These are phyloP conservation scores for Chionomys nivalis DNA, from an alignment of 2,113 vertebrate species.

Conservation along the genomic window DNA sequence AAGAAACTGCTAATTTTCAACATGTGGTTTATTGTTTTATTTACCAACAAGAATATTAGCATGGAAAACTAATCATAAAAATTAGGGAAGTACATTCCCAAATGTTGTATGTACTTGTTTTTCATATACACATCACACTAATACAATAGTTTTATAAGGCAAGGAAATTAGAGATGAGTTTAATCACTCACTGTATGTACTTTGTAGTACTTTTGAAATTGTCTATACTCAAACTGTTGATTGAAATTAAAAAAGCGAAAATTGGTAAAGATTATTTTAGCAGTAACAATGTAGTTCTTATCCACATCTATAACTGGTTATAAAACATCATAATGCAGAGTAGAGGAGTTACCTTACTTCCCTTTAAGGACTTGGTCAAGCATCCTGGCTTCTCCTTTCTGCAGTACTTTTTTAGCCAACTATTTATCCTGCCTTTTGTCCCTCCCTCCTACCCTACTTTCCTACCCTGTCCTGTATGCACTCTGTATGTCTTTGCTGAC, in stretches of 20 bases:
- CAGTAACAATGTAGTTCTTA: not conserved
- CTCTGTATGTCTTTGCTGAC: not conserved
- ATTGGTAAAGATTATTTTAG: constrained; percentile 28
- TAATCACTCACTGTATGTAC: not conserved
- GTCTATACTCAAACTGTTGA: not conserved
- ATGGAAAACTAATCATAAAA: not conserved
- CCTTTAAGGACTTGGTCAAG: not conserved
- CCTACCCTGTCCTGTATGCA: not conserved
- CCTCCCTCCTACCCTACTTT: not conserved
- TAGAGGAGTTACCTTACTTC: not conserved
- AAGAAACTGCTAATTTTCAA: constrained; percentile 29
- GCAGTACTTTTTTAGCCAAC: not conserved
- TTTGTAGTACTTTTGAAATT: constrained; percentile 36
- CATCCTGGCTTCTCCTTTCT: not conserved
- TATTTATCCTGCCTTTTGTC: not conserved
- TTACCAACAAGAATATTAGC: not conserved
- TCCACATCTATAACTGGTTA: not conserved
- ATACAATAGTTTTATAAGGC: not conserved
- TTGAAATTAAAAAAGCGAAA: constrained; percentile 21
- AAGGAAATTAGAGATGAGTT: constrained; percentile 42
- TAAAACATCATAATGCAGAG: constrained; percentile 14
- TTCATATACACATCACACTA: not conserved
- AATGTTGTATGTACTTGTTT: not conserved
- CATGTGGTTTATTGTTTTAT: not conserved
- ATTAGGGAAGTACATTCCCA: not conserved